Conservation (phyloP, 2,797 vertebrate genomes). For the Rousettus madagascariensis region DNA sequence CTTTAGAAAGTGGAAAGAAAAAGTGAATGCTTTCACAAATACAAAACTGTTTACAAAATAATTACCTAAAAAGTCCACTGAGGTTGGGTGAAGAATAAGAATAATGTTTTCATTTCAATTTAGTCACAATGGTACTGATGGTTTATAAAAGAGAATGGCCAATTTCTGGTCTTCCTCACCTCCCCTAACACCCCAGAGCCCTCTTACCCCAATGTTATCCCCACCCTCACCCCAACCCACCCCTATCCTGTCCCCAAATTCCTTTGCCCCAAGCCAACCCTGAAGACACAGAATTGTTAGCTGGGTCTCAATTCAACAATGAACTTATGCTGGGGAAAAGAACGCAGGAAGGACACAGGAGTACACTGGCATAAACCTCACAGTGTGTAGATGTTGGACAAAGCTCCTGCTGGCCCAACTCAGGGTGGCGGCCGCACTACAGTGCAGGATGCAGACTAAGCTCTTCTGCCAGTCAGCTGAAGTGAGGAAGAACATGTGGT, state of each 20-base stretch:
- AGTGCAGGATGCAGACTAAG: slow-evolving; percentile 55
- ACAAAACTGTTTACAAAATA: slow-evolving; percentile 80
- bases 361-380: background rate
- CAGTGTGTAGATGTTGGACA: background rate
- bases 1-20: slow-evolving; percentile 47
- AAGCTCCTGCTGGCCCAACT: slow-evolving; percentile 31
- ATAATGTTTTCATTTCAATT: slow-evolving; percentile 59
- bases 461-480: slow-evolving; percentile 46
- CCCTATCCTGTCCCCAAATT: background rate
- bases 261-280: slow-evolving; percentile 21
- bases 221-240: background rate
- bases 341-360: background rate
- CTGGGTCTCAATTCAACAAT: slow-evolving; percentile 50
- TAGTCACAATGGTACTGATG: background rate
- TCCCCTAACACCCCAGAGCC: background rate
- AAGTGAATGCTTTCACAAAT: slow-evolving; percentile 62
- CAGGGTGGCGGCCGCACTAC: slow-evolving; percentile 39
- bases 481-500: slow-evolving; percentile 51
- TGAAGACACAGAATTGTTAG: slow-evolving; percentile 45
- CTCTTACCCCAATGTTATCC: background rate
- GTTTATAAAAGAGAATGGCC: slow-evolving; percentile 24
- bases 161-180: background rate
- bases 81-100: slow-evolving; percentile 27
- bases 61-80: slow-evolving; percentile 71
- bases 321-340: slow-evolving; percentile 33